phyloP scores from a whole-genome alignment of 2,888 invertebrate genomes.

The Notocelia uddmanniana region DNA sequence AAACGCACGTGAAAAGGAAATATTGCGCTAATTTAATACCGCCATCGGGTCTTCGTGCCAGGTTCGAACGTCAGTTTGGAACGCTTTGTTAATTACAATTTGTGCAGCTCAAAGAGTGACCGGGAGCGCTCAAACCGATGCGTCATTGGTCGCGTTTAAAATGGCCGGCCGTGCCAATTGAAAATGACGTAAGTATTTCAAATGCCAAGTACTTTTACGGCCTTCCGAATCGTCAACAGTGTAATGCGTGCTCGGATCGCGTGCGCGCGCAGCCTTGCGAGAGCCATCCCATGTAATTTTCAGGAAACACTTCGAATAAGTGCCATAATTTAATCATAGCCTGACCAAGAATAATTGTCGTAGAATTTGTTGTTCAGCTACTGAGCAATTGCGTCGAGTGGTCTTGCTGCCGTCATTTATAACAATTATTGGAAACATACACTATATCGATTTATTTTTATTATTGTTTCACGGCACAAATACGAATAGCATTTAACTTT shows the following conservation, averaged over 20 bases:
- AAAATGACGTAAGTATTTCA: slow-evolving; percentile 7
- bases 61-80: slow-evolving; percentile 33
- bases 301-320: slow-evolving; percentile 83
- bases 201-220: slow-evolving; percentile 1
- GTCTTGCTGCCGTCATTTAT: slow-evolving; percentile 61
- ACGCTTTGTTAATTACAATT: slow-evolving; percentile 62
- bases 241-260: slow-evolving; percentile 82
- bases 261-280: slow-evolving; percentile 80
- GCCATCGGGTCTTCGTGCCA: slow-evolving; percentile 8
- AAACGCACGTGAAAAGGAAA: not conserved
- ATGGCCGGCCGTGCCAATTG: slow-evolving; percentile 65
- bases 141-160: slow-evolving; percentile 74
- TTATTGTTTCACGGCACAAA: slow-evolving; percentile 36
- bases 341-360: slow-evolving; percentile 80
- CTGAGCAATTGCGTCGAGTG: slow-evolving; percentile 65
- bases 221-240: slow-evolving; percentile 56
- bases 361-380: slow-evolving; percentile 77
- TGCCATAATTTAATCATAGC: slow-evolving; percentile 85
- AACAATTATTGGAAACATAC: slow-evolving; percentile 55
- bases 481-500: not conserved
- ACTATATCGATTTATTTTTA: slow-evolving; percentile 44
- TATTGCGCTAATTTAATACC: slow-evolving; percentile 22
- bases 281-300: slow-evolving; percentile 84
- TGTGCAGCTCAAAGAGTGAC: slow-evolving; percentile 67
- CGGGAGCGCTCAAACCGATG: slow-evolving; percentile 80